These are phyloP conservation scores for Aptenodytes forsteri DNA, from an alignment of 2,113 vertebrate species.

Conservation along the genomic window DNA sequence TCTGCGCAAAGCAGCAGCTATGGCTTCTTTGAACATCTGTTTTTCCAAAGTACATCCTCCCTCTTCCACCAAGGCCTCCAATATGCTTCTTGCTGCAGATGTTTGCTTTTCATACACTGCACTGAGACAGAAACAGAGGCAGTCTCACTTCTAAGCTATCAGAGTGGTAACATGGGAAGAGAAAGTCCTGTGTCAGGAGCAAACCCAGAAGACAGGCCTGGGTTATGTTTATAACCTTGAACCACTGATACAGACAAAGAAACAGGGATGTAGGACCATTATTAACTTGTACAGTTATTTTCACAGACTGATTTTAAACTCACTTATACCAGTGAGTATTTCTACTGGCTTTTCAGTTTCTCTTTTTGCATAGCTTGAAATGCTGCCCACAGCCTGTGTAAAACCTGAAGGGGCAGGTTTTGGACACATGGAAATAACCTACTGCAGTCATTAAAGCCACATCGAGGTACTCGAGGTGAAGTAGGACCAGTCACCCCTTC, in stretches of 20 bases:
- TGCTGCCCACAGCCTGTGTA: not conserved
- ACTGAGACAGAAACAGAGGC: not conserved
- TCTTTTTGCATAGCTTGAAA: not conserved
- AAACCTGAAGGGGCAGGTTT: not conserved
- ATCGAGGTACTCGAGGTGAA: rapidly evolving
- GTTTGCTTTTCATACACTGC: not conserved
- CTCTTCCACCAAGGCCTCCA: not conserved
- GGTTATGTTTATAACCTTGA: not conserved
- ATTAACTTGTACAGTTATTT: not conserved
- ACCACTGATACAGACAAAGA: not conserved
- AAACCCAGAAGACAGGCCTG: not conserved
- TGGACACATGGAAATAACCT: not conserved
- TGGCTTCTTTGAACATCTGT: not conserved
- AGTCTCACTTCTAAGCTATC: not conserved
- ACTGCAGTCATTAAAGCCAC: not conserved
- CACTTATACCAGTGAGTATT: not conserved
- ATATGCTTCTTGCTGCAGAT: not conserved
- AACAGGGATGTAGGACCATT: not conserved
- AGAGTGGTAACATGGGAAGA: not conserved
- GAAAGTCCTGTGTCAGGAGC: not conserved
- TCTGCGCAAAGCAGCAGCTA: not conserved
- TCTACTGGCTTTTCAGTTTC: not conserved
- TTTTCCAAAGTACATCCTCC: not conserved
- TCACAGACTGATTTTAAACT: not conserved
- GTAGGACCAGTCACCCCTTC: not conserved